Base-by-base conservation (phyloP, 2,113 vertebrate species). In the Montifringilla adamsi region DNA sequence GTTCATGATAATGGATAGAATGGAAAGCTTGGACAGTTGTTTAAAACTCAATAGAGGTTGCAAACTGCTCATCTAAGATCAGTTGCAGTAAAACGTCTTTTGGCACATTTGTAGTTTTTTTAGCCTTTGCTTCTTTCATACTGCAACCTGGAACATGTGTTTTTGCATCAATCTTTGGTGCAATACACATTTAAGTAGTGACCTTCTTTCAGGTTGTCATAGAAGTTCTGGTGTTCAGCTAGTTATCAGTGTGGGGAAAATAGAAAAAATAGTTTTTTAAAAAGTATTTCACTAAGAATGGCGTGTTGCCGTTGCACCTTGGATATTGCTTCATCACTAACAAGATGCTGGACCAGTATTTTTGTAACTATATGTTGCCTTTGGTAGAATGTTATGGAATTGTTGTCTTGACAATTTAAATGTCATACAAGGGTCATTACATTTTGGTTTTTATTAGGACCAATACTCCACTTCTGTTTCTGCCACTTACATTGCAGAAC, bases 271-370 rank as follows among this genome's bases (percentile, higher is more conserved):
- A 97, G 94, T 95, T 95, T 96, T 97, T 84, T 94, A 78, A 96
- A 62, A 91, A 87, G 19, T 88, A 96, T 78, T 96, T 96, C 83
- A 95, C 92, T 75, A 85, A 74, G 90, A 93, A 92, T 95, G 96
- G 94, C 93, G 59, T 0, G 33, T 95, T 90, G 95, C 96, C 94
- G 75, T 95, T 95, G 95, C 96, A 96, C 96, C 83, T 96, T 96
- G 95, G 95, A 80, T 96, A 95, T 96, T 92, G 96, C 95, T 97
- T 97, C 92, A 95, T 93, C 90, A 94, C 92, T 96, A 95, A 96
- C 92, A 89, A 97, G 92, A 96, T 96, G 94, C 95, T 95, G 96
- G 93, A 96, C 95, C 90, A 62, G 84, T 92, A 89, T 90, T 88
- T 92, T 72, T 81, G 47, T 92, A 94, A 87, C 83, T 92, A 75